Percentiles rank a stretch among this genome's conserved stretches.
phyloP scores from a whole-genome alignment of 2,113 vertebrate species.

The Alethe diademata region DNA sequence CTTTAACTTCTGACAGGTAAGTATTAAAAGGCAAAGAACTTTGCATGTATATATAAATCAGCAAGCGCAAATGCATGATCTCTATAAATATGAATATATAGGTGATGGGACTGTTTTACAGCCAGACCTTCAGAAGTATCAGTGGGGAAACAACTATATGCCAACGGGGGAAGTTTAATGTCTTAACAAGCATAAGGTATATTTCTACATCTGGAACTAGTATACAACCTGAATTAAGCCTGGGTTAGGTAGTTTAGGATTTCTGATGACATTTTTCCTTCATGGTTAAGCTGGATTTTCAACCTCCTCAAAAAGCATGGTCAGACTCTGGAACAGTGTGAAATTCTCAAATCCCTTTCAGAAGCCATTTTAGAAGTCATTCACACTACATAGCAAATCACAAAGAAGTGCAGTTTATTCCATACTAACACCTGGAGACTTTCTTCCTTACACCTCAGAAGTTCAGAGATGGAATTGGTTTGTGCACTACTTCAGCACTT shows the following conservation, averaged over 20 bases:
- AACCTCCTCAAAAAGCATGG: background rate
- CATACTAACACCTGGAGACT: background rate
- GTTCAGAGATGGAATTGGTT: background rate
- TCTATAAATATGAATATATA: background rate
- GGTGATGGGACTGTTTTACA: background rate
- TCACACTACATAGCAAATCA: background rate
- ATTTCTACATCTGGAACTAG: background rate
- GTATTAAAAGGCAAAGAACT: background rate
- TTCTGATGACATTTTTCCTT: background rate
- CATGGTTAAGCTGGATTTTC: background rate
- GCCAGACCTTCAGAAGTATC: background rate
- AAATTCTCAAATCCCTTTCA: background rate
- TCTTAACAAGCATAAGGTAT: background rate
- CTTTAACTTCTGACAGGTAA: background rate
- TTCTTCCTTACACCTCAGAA: background rate
- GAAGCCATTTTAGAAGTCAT: background rate
- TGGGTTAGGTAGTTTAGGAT: background rate
- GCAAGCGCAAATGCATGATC: background rate
- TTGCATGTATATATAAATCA: background rate
- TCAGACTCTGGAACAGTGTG: background rate
- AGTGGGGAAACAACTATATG: background rate
- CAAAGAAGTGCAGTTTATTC: background rate
- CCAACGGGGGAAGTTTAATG: background rate
- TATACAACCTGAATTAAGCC: background rate
- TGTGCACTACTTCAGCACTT: background rate